phyloP scores from a whole-genome alignment of 2,888 invertebrate species.

The Drosophila bunnanda region DNA sequence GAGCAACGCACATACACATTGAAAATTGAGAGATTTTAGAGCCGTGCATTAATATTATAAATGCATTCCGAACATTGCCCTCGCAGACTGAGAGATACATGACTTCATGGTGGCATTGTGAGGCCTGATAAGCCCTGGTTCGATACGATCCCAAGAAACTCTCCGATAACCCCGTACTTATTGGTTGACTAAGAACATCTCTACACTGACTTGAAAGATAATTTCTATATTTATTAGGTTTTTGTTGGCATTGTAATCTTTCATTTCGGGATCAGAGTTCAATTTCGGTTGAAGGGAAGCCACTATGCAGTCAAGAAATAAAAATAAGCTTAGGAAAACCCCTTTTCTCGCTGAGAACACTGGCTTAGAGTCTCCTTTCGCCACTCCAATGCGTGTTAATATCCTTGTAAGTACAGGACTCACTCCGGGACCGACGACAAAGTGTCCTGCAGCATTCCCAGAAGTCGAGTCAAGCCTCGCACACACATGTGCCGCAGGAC shows the following conservation, averaged over 20 bases:
- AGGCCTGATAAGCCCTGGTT: conserved; percentile 12
- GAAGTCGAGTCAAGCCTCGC: conserved; percentile 11
- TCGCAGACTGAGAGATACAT: conserved; percentile 26
- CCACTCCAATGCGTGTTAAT: conserved; percentile 24
- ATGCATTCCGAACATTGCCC: conserved; percentile 36
- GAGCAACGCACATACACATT: conserved; percentile 16
- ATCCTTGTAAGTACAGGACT: conserved; percentile 37
- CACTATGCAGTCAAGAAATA: no score
- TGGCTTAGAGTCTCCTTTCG: background rate
- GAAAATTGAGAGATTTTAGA: conserved; percentile 11
- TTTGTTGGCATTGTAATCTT: background rate
- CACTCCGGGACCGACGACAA: conserved; percentile 24
- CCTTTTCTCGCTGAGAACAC: background rate
- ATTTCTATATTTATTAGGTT: conserved; percentile 4
- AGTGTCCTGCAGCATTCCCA: conserved; percentile 41
- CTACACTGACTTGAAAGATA: background rate
- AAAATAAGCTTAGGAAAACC: no score
- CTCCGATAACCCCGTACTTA: conserved; percentile 3
- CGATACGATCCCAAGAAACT: background rate
- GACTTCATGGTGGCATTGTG: conserved; percentile 39
- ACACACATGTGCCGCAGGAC: conserved; percentile 17
- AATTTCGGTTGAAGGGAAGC: background rate
- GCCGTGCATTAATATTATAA: conserved; percentile 22
- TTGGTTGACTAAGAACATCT: conserved; percentile 11
- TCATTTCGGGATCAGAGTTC: background rate